Evolutionary conservation across 2,113 vertebrate species (phyloP), one percentile per base, ranked within the genome.

Genomic region (Egretta garzetta): DNA sequence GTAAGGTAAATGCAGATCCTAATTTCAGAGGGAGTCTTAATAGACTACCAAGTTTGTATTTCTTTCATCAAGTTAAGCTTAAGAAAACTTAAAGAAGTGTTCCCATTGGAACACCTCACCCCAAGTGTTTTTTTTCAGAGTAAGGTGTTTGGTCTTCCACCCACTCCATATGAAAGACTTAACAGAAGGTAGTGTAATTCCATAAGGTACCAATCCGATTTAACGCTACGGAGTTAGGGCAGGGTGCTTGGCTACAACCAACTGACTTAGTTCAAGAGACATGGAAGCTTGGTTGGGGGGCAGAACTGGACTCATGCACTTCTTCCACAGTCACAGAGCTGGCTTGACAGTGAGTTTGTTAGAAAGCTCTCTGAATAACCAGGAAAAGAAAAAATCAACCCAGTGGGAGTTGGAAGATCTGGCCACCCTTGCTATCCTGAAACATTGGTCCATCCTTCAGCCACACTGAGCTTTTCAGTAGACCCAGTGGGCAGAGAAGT

Each of bases 241-340:
- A 12, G 18, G 13, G 13, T 79, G 12, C 30, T 9, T 68, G 66
- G 35, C 73, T 77, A 19, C 49, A 64, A 8, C 52, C 68, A 84
- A 2, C 28, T 80, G 12, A 6, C 12, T 66, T 15, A 32, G 2
- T 55, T 66, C 20, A 35, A 41, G n/a, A 80, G 32, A 37, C 18
- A 2, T 12, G 39, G 39, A 53, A 70, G 35, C 1, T 7, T 62
- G 56, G 3, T 12, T 4, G 3, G 10, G 18, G 33, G 8, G 2
- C 52, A 56, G 77, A 41, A 60, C 26, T 49, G 70, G 22, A 33
- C 19, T 87, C 63, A 0, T 11, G 50, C 18, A 15, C 14, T 86
- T 56, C 52, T 56, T 15, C 64, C 52, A 19, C 56, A 47, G 28
- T 35, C 73, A 52, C 49, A 79, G 84, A 53, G n/a, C 62, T 88